phyloP scores from a whole-genome alignment of 2,113 vertebrate species.

The Sciurus niger region DNA sequence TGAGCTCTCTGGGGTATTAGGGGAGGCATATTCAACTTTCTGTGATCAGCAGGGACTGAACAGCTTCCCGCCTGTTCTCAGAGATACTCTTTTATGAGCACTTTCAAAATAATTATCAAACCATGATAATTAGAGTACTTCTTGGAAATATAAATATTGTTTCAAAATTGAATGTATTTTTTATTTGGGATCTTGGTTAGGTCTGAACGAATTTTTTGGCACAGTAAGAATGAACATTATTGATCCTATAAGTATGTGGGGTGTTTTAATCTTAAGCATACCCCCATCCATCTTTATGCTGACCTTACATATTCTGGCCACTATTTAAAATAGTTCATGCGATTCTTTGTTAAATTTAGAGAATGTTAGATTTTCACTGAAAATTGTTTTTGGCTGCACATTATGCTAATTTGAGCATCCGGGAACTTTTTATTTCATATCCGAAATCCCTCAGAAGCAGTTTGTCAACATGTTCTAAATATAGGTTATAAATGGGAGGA shows the following conservation, averaged over 20 bases:
- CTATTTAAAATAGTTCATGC: slow-evolving; percentile 27
- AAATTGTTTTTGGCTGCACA: slow-evolving; percentile 35
- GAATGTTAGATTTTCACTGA: slow-evolving; percentile 50
- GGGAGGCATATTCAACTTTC: not conserved
- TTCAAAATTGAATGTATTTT: slow-evolving; percentile 44
- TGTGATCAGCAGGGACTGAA: not conserved
- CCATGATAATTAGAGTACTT: slow-evolving; percentile 51
- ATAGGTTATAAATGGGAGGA: slow-evolving; percentile 41
- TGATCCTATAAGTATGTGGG: not conserved
- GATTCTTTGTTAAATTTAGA: slow-evolving; percentile 69
- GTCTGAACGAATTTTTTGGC: not conserved
- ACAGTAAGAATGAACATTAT: not conserved
- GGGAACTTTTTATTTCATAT: slow-evolving; percentile 55
- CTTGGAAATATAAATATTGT: slow-evolving; percentile 39
- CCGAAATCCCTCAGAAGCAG: slow-evolving; percentile 62
- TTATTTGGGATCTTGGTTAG: slow-evolving; percentile 17
- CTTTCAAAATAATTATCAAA: slow-evolving; percentile 43
- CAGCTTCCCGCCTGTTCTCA: not conserved
- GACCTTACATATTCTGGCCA: not conserved
- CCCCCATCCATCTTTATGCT: not conserved
- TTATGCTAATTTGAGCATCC: slow-evolving; percentile 31
- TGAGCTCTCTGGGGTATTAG: not conserved
- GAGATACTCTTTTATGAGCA: not conserved
- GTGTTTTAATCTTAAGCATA: not conserved
- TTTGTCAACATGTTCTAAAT: slow-evolving; percentile 74